Conservation (phyloP, 1,140 invertebrate genomes). For the Gerris buenoi region DNA sequence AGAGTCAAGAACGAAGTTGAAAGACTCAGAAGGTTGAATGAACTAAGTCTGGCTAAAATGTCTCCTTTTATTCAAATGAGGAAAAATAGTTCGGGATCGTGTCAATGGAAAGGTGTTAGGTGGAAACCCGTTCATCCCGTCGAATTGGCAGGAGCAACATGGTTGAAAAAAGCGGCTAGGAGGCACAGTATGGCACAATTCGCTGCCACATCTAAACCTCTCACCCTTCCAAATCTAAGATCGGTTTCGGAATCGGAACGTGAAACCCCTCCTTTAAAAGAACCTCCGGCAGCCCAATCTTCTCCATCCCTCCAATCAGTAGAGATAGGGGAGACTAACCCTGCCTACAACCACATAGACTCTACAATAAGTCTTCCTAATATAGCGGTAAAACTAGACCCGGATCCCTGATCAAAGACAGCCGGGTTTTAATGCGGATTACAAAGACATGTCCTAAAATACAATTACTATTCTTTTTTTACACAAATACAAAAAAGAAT, state of each 20-base stretch:
- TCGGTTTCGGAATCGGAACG: neutral
- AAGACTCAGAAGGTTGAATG: neutral
- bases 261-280: neutral
- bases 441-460: too few species aligned
- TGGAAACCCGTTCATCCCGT: conserved; percentile 17
- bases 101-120: conserved; percentile 18
- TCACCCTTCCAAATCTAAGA: neutral
- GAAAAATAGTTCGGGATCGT: conserved; percentile 15
- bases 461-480: too few species aligned
- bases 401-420: too few species aligned
- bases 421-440: too few species aligned
- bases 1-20: too few species aligned
- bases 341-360: neutral
- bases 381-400: neutral
- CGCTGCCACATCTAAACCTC: neutral
- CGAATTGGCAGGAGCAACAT: neutral
- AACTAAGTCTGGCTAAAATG: neutral
- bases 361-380: neutral
- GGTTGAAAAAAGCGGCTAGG: neutral
- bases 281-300: neutral
- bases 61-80: conserved; percentile 2
- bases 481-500: too few species aligned
- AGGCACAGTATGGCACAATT: neutral
- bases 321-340: neutral
- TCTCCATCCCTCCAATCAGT: neutral